Evolutionary conservation across 1,140 invertebrate species (phyloP).

Genomic region (Platorchestia sp.): DNA sequence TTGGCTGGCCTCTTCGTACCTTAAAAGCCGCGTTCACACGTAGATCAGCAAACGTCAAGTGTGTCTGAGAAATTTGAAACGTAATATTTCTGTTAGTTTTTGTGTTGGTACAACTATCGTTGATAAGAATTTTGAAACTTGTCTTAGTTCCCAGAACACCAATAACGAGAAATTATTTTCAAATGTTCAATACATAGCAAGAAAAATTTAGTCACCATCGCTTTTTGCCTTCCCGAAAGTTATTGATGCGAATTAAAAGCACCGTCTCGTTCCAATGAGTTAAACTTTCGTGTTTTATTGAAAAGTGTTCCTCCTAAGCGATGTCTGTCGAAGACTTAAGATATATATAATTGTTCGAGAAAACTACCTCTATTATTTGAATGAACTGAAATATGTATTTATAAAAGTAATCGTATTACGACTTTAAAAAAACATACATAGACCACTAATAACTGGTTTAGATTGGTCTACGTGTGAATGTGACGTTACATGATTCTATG

Average conservation of each 20-base stretch:
- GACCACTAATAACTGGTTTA: not conserved
- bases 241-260: too few species aligned
- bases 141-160: not conserved
- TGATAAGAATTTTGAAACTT: not conserved
- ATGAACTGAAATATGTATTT: not conserved
- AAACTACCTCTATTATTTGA: not conserved
- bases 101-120: not conserved
- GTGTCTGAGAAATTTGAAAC: not conserved
- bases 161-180: not conserved
- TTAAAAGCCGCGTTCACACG: not conserved
- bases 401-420: not conserved
- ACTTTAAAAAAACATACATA: not conserved
- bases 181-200: too few species aligned
- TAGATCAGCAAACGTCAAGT: not conserved
- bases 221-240: too few species aligned
- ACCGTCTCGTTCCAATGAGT: too few species aligned
- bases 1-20: slow-evolving; percentile 31
- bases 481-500: not conserved
- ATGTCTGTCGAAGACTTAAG: not conserved
- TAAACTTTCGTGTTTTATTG: not conserved
- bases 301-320: not conserved
- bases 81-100: not conserved
- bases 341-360: not conserved
- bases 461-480: not conserved
- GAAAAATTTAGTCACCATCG: too few species aligned